Evolutionary conservation across 2,797 vertebrate genomes (phyloP).

Genomic region (Cryptoprocta ferox): DNA sequence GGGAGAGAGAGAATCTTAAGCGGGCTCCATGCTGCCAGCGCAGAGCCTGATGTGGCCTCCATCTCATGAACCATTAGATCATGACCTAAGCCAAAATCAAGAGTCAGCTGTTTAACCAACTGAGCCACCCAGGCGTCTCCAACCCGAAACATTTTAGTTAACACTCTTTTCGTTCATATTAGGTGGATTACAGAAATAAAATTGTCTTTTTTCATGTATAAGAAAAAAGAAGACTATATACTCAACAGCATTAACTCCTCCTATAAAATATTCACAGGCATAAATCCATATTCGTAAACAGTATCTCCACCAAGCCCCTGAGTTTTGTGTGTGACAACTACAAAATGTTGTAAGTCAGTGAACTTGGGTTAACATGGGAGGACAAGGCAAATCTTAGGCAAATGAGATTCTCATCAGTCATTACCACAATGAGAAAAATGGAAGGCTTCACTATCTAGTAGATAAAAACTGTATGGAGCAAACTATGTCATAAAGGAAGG

Average conservation of each 20-base stretch:
- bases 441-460: neutral
- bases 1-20: too few relatives aligned
- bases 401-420: neutral
- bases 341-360: neutral
- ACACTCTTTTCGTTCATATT: neutral
- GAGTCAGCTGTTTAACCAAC: too few relatives aligned
- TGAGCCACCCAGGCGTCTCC: neutral
- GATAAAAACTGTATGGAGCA: neutral
- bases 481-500: neutral
- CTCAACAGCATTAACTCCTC: neutral
- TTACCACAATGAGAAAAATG: neutral
- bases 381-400: neutral
- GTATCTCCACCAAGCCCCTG: neutral
- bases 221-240: neutral
- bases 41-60: too few relatives aligned
- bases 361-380: neutral
- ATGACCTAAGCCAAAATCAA: too few relatives aligned
- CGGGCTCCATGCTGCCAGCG: too few relatives aligned
- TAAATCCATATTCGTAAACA: neutral
- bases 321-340: neutral
- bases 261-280: neutral
- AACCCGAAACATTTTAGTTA: neutral
- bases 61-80: too few relatives aligned
- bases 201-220: neutral
- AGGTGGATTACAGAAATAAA: conserved; percentile 13